Evolutionary conservation across 2,888 invertebrate genomes (phyloP).

Genomic region (Candidula unifasciata): DNA sequence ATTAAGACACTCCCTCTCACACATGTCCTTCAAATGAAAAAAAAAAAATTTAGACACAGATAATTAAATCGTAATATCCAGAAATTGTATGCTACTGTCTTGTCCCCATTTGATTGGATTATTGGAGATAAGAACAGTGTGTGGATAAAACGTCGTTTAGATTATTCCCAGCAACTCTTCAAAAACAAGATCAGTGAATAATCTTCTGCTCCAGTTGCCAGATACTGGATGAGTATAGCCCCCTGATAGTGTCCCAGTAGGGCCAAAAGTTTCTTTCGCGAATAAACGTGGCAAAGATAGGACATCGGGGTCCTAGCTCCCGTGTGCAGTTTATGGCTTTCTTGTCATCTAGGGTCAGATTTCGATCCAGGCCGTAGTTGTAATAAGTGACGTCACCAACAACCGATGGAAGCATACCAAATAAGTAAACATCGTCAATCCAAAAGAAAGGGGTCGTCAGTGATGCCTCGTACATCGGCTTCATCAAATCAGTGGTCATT

Average conservation of each 20-base stretch:
- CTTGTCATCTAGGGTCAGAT: constrained; percentile 26
- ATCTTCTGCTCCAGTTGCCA: constrained; percentile 38
- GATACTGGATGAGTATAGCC: neutral
- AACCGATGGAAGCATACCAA: constrained; percentile 52
- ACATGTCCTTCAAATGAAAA: too few relatives aligned
- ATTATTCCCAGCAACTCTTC: neutral
- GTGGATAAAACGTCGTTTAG: too few relatives aligned
- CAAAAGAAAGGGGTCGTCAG: constrained; percentile 53
- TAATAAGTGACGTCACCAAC: constrained; percentile 49
- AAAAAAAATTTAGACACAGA: too few relatives aligned
- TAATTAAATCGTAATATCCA: too few relatives aligned
- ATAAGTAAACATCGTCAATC: constrained; percentile 55
- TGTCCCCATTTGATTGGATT: too few relatives aligned
- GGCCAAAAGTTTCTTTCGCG: neutral
- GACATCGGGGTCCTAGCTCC: constrained; percentile 24
- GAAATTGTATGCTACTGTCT: too few relatives aligned
- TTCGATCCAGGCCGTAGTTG: constrained; percentile 36
- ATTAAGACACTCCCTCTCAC: too few relatives aligned
- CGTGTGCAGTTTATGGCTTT: constrained; percentile 39
- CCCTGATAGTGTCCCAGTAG: constrained; percentile 30
- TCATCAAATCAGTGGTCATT: constrained; percentile 49
- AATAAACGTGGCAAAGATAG: constrained; percentile 46
- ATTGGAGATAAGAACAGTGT: too few relatives aligned
- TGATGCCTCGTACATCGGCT: constrained; percentile 45
- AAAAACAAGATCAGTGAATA: constrained; percentile 26